Evolutionary conservation across 2,113 vertebrate genomes (phyloP).

Genomic region (Mugil cephalus): DNA sequence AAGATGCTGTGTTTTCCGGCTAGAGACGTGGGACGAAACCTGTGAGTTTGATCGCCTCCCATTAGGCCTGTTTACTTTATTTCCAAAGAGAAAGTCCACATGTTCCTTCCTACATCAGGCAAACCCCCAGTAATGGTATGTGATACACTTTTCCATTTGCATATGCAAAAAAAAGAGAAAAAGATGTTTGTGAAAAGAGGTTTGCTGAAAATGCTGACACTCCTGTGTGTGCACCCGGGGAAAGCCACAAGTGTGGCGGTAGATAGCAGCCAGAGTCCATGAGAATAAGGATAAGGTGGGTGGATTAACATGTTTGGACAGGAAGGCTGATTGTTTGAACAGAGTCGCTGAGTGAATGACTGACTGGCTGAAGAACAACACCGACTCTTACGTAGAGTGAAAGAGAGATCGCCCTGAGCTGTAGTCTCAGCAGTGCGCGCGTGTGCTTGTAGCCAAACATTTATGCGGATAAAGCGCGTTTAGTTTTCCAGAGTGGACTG

Average conservation of each 20-base stretch:
- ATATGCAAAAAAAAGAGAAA: constrained; percentile 58
- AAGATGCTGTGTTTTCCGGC: not conserved
- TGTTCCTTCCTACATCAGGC: not conserved
- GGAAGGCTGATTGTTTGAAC: constrained; percentile 76
- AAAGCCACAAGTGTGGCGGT: not conserved
- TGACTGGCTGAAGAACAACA: constrained; percentile 65
- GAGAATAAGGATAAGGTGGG: constrained; percentile 72
- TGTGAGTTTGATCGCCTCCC: not conserved
- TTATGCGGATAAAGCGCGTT: not conserved
- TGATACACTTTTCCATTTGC: constrained; percentile 28
- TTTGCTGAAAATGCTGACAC: constrained; percentile 49
- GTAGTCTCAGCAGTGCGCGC: not conserved
- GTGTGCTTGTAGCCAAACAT: constrained; percentile 6
- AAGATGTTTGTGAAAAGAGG: constrained; percentile 48
- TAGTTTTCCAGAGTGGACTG: constrained; percentile 3
- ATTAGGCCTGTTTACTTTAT: constrained; percentile 15
- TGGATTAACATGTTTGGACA: constrained; percentile 83
- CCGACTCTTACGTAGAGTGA: constrained; percentile 51
- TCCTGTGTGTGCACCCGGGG: not conserved
- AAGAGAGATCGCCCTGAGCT: constrained; percentile 20
- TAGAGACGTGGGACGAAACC: constrained; percentile 14
- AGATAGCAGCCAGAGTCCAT: constrained; percentile 48
- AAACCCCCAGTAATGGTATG: constrained; percentile 25
- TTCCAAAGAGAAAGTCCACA: constrained; percentile 37
- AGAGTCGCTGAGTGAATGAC: constrained; percentile 53